Percentiles rank a stretch among this genome's conserved stretches.
Conservation (phyloP, 2,797 vertebrate genomes). For the Microhierax caerulescens region DNA sequence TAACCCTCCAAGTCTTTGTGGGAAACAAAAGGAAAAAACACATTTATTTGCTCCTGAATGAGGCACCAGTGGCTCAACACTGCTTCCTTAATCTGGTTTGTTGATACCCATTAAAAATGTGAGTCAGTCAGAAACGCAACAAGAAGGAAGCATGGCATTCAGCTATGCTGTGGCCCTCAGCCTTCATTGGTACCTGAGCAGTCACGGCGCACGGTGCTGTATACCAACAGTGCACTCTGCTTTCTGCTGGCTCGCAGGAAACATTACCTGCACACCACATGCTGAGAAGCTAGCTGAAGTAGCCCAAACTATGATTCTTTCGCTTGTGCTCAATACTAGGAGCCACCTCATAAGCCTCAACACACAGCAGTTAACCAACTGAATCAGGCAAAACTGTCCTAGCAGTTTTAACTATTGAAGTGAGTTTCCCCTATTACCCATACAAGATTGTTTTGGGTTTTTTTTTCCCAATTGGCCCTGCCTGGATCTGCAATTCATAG, state of each 20-base stretch:
- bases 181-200: neutral
- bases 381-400: neutral
- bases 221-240: neutral
- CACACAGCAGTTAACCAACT: neutral
- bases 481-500: neutral
- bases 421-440: neutral
- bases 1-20: neutral
- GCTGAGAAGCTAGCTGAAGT: neutral
- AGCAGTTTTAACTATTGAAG: neutral
- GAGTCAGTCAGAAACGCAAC: neutral
- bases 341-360: neutral
- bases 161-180: accelerated
- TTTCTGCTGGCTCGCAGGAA: neutral
- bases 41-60: neutral
- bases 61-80: neutral
- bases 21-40: neutral
- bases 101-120: neutral
- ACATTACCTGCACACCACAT: neutral
- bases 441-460: neutral
- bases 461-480: neutral
- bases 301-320: neutral
- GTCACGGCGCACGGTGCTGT: neutral
- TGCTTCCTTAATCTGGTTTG: neutral
- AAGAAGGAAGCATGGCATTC: neutral
- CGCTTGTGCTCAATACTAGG: neutral